These are phyloP conservation scores for Hypomecis atomaria DNA, from an alignment of 2,888 invertebrate species.

Conservation along the genomic window DNA sequence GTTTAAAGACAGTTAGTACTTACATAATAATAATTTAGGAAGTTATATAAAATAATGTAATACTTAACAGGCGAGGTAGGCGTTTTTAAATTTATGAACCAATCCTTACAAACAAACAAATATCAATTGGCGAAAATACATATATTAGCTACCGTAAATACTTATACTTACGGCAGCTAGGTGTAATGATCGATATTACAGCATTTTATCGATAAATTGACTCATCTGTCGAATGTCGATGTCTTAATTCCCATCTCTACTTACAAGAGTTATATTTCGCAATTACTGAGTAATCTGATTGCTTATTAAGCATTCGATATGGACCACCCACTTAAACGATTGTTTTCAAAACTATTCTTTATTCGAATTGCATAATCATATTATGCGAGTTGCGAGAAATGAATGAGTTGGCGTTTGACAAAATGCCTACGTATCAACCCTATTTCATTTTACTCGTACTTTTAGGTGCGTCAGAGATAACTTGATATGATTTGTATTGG, in stretches of 20 bases:
- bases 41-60: too few species aligned
- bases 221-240: not conserved
- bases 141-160: too few species aligned
- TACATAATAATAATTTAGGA: too few species aligned
- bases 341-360: slow-evolving; percentile 26
- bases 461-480: too few species aligned
- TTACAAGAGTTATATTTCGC: slow-evolving; percentile 39
- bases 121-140: too few species aligned
- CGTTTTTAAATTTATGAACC: too few species aligned
- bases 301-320: slow-evolving; percentile 26
- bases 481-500: too few species aligned
- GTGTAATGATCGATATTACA: not conserved
- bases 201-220: not conserved
- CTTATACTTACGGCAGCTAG: too few species aligned
- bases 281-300: slow-evolving; percentile 34
- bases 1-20: too few species aligned
- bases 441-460: too few species aligned
- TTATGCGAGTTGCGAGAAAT: slow-evolving; percentile 10
- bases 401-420: slow-evolving; percentile 12
- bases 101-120: too few species aligned
- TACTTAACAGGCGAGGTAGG: too few species aligned
- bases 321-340: slow-evolving; percentile 45
- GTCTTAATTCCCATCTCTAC: not conserved
- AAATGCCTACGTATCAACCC: not conserved
- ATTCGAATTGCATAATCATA: slow-evolving; percentile 22